Conservation (phyloP, 2,113 vertebrate species). For the Dolichotis patagonum region DNA sequence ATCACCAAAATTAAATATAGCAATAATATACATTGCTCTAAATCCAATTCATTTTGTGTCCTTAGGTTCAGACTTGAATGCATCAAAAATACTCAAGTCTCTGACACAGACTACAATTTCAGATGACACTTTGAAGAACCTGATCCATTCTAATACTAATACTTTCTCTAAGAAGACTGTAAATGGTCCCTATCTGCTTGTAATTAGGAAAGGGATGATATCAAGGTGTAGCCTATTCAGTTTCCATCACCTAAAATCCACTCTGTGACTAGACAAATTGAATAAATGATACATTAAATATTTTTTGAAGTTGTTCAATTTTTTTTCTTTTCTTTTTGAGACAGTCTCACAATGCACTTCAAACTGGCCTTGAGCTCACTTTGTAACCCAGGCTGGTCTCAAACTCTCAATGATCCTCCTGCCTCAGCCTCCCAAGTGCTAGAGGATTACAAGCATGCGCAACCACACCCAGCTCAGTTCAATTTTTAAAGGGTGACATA, state of each 20-base stretch:
- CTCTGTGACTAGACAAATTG: neutral
- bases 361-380: too few relatives aligned
- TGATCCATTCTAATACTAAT: neutral
- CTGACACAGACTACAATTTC: neutral
- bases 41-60: constrained; percentile 45
- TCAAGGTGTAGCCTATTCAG: neutral
- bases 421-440: too few relatives aligned
- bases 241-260: neutral
- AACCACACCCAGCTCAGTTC: neutral
- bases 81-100: constrained; percentile 7
- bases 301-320: constrained; percentile 19
- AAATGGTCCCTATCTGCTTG: neutral
- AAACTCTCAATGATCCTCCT: too few relatives aligned
- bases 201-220: neutral
- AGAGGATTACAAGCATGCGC: too few relatives aligned
- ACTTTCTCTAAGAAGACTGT: neutral
- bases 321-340: neutral
- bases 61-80: neutral
- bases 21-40: neutral
- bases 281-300: constrained; percentile 30
- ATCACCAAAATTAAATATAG: constrained; percentile 21
- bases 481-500: constrained; percentile 11
- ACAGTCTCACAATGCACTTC: too few relatives aligned
- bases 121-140: neutral
- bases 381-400: too few relatives aligned